Conservation (phyloP, 2,888 invertebrate species). For the Drosophila colorata region DNA sequence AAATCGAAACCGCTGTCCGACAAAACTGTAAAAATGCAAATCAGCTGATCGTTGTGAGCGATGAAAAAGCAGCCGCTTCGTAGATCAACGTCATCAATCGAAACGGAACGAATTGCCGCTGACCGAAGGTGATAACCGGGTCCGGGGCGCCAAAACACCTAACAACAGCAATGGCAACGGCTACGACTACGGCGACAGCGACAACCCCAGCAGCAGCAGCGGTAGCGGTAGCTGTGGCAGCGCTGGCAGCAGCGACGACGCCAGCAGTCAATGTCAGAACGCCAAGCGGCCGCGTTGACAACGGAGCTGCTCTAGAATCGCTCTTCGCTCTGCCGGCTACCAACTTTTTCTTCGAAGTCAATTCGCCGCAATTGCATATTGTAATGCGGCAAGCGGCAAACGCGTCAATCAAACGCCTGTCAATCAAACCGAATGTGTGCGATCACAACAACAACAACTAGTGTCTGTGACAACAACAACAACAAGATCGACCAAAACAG, state of each 20-base stretch:
- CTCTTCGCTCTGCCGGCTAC: slow-evolving; percentile 20
- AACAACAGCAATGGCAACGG: slow-evolving; percentile 30
- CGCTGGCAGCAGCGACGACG: slow-evolving; percentile 27
- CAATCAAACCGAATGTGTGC: slow-evolving; percentile 29
- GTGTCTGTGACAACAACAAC: slow-evolving; percentile 28
- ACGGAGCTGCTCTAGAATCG: slow-evolving; percentile 68
- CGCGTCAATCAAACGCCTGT: slow-evolving; percentile 38
- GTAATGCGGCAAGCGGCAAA: slow-evolving; percentile 15
- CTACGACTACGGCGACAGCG: slow-evolving; percentile 20
- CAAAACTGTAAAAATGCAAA: slow-evolving; percentile 27
- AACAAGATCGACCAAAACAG: slow-evolving; percentile 7
- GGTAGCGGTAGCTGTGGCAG: slow-evolving; percentile 20
- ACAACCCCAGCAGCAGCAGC: slow-evolving; percentile 28
- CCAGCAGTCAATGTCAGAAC: slow-evolving; percentile 74
- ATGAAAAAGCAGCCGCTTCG: slow-evolving; percentile 30
- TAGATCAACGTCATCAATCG: slow-evolving; percentile 50
- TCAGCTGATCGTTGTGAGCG: slow-evolving; percentile 53
- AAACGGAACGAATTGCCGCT: slow-evolving; percentile 32
- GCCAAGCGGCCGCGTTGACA: slow-evolving; percentile 73
- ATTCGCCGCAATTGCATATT: slow-evolving; percentile 19
- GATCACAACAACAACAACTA: slow-evolving; percentile 22
- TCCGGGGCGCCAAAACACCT: slow-evolving; percentile 38
- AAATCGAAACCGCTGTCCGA: slow-evolving; percentile 1
- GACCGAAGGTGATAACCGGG: slow-evolving; percentile 61
- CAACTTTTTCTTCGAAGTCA: slow-evolving; percentile 5